phyloP scores from a whole-genome alignment of 1,140 invertebrate genomes.

The Wiebesia pumilae region DNA sequence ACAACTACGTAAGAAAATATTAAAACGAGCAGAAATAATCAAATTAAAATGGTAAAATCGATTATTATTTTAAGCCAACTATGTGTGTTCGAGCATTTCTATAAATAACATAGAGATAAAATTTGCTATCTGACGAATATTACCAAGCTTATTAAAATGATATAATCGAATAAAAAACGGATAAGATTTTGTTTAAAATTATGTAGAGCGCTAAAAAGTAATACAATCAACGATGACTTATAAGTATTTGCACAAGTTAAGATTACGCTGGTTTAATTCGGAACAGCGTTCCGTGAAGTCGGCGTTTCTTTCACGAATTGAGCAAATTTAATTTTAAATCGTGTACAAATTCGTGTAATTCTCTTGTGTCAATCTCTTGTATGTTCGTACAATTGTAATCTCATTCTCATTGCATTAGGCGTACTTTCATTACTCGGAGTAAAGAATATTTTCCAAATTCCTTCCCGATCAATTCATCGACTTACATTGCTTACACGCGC shows the following conservation, averaged over 20 bases:
- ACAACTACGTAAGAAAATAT: too few species aligned
- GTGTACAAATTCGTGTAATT: neutral
- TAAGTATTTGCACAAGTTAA: neutral
- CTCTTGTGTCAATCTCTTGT: neutral
- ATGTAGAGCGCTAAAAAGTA: neutral
- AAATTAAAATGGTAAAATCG: too few species aligned
- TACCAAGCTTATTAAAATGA: neutral
- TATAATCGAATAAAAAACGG: neutral
- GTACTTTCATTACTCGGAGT: neutral
- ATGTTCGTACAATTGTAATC: neutral
- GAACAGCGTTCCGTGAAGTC: neutral
- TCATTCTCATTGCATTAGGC: neutral
- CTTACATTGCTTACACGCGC: neutral
- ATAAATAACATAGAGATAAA: too few species aligned
- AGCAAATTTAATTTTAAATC: neutral
- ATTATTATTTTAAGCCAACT: too few species aligned
- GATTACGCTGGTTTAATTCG: too few species aligned
- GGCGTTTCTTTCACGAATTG: neutral
- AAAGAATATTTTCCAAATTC: neutral
- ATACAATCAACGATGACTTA: neutral
- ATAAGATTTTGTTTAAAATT: neutral
- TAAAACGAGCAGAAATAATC: too few species aligned
- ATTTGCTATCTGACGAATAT: neutral
- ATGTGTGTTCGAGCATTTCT: too few species aligned
- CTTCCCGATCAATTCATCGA: neutral